These are phyloP conservation scores for Propithecus coquereli DNA, from an alignment of 2,113 vertebrate genomes.

Conservation along the genomic window DNA sequence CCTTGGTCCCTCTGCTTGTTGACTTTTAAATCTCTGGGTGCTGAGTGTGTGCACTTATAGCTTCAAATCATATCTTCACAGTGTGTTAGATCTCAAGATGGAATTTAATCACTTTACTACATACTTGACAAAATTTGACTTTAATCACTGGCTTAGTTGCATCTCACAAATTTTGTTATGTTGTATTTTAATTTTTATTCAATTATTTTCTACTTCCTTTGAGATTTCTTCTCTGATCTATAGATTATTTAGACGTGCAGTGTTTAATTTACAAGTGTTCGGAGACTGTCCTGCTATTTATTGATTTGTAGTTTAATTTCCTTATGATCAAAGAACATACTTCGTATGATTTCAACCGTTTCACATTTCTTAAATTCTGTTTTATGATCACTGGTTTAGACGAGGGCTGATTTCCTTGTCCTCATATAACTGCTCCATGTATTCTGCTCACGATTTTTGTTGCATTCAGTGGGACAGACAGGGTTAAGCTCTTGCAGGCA, in stretches of 20 bases:
- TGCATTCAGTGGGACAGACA: not conserved
- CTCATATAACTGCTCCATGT: not conserved
- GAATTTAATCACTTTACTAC: not conserved
- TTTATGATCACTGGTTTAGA: not conserved
- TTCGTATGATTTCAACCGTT: not conserved
- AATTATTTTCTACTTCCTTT: not conserved
- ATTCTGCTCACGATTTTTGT: not conserved
- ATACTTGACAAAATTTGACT: not conserved
- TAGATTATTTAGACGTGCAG: not conserved
- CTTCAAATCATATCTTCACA: not conserved
- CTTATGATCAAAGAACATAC: not conserved
- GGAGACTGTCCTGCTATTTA: not conserved
- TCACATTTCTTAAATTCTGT: not conserved
- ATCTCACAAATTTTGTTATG: not conserved
- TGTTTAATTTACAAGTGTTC: not conserved
- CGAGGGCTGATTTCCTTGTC: no score
- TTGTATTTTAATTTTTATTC: not conserved
- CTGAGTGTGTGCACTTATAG: not conserved
- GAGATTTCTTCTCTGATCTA: not conserved
- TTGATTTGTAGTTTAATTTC: not conserved
- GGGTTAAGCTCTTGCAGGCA: not conserved
- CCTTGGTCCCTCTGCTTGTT: not conserved
- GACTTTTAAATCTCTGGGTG: not conserved
- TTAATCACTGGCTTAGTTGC: not conserved
- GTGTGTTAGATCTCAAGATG: not conserved